Evolutionary conservation across 1,140 invertebrate genomes (phyloP), one percentile per base, ranked within the genome.

Genomic region (Neotoxoptera formosana): DNA sequence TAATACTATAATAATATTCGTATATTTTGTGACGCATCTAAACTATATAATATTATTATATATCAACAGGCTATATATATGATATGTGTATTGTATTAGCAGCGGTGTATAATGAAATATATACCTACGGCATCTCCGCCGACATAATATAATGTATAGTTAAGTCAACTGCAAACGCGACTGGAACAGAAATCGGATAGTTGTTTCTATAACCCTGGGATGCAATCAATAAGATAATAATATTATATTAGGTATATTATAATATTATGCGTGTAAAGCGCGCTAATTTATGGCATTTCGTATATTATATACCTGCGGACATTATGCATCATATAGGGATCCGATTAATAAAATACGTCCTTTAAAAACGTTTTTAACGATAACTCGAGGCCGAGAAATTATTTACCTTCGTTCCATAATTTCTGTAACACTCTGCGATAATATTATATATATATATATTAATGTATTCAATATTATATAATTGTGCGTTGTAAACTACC

Each of bases 391-490:
- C 45, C 83, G 23, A 84, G 2, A 30, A 84, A 84, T 84, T 41
- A 84, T 84, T 41, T 84, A 84, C 83, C 83, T 84, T 84, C 83
- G 25, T 84, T 84, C 34, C 34, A 36, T 83, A 83, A 83, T 83
- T 83, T 83, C 30, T 76, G n/a, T n/a, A 7, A n/a, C 60, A 30
- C 30, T 60, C 25, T 67, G n/a, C n/a, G 25, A 76, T n/a, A 76
- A n/a, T n/a, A 41, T 41, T 41, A 41, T 41, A 76, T n/a, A 34
- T 76, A 2, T 41, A 41, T 41, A 76, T n/a, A 34, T 76, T 76
- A 76, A 76, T n/a, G 14, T 76, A 76, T n/a, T 76, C 30, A 34
- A 76, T 76, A 76, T 76, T n/a, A 76, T 76, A 76, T 76, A n/a
- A 76, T n/a, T n/a, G 60, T 76, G 60, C 60, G 0, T 34, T 76